These are phyloP conservation scores for Philotrypesis tridentata DNA, from an alignment of 1,140 invertebrate species.

Conservation along the genomic window DNA sequence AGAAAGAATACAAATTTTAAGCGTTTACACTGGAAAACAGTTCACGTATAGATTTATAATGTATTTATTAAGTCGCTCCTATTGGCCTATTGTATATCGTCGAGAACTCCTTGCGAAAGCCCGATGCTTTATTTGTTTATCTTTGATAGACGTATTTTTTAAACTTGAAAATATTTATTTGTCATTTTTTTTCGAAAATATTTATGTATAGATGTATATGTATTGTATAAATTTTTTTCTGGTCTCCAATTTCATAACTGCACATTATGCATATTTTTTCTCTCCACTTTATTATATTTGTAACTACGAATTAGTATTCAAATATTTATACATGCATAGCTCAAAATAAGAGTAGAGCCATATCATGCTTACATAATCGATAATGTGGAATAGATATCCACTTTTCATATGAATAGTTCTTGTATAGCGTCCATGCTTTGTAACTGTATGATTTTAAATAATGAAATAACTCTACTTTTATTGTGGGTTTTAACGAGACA, in stretches of 20 bases:
- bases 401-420: conserved; percentile 4
- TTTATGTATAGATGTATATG: conserved; percentile 33
- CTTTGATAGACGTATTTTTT: background rate
- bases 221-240: conserved; percentile 37
- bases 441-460: conserved; percentile 25
- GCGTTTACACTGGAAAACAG: conserved; percentile 26
- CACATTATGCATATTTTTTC: conserved; percentile 33
- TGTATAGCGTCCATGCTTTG: background rate
- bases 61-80: conserved; percentile 16
- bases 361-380: background rate
- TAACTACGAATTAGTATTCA: conserved; percentile 1
- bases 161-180: conserved; percentile 23
- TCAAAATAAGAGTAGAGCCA: conserved; percentile 18
- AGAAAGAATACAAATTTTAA: conserved; percentile 34
- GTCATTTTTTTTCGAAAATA: background rate
- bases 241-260: background rate
- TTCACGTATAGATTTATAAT: conserved; percentile 10
- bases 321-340: conserved; percentile 10
- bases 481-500: background rate
- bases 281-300: conserved; percentile 11
- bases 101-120: background rate
- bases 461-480: conserved; percentile 18
- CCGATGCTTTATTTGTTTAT: background rate
- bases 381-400: conserved; percentile 3
- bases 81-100: conserved; percentile 23